Conservation (phyloP, 2,797 vertebrate species). For the Xyrichtys novacula region DNA sequence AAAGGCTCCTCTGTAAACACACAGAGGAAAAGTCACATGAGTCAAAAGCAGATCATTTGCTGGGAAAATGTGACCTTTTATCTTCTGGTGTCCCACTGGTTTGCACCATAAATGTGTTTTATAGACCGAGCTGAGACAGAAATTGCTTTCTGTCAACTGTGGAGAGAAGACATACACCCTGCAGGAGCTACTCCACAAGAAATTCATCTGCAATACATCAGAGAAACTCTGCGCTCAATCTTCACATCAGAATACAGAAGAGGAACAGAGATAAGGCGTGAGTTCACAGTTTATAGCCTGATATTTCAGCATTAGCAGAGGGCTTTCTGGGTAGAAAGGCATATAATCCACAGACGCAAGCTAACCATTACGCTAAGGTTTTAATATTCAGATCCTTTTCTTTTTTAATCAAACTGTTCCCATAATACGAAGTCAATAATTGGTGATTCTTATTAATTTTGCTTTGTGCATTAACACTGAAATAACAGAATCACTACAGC, state of each 20-base stretch:
- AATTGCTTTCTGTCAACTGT: conserved; percentile 1
- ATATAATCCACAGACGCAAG: no score
- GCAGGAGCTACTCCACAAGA: neutral
- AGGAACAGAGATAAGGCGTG: neutral
- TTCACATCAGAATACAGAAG: neutral
- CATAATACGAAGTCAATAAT: no score
- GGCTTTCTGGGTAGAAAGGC: no score
- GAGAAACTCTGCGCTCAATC: neutral
- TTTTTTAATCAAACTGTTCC: no score
- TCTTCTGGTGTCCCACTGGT: neutral
- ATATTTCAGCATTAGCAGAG: no score
- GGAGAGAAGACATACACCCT: neutral
- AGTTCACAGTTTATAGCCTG: no score
- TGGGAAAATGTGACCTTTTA: neutral
- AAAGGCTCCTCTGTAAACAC: conserved; percentile 90
- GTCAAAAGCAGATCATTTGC: neutral
- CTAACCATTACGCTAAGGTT: no score
- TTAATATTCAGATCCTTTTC: no score
- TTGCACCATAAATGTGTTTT: neutral
- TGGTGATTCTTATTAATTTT: no score
- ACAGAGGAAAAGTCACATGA: neutral
- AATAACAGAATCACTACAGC: no score
- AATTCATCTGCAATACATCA: neutral
- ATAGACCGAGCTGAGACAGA: neutral
- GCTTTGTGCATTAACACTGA: no score